These are phyloP conservation scores for Tympanuchus pallidicinctus DNA, from an alignment of 2,113 vertebrate genomes.

Conservation along the genomic window DNA sequence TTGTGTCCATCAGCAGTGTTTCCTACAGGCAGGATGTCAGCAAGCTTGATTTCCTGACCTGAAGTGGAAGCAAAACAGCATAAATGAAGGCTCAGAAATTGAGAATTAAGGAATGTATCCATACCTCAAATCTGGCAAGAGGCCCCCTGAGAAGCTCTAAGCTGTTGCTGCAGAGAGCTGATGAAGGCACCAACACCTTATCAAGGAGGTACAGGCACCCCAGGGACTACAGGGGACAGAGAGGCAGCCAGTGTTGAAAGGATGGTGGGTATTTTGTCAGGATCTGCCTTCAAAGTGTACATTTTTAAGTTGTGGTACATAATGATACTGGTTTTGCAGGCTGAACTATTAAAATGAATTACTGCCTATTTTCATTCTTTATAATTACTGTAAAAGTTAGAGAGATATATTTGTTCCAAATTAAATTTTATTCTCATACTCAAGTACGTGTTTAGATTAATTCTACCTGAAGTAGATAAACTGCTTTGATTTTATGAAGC, in stretches of 20 bases:
- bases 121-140: not conserved
- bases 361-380: not conserved
- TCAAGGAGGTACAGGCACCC: not conserved
- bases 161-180: not conserved
- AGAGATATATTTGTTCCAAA: conserved; percentile 31
- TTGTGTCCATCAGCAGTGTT: not conserved
- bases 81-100: not conserved
- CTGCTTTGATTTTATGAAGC: conserved; percentile 33
- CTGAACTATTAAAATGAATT: conserved; percentile 38
- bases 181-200: not conserved
- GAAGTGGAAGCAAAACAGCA: conserved; percentile 3
- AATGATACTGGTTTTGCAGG: not conserved
- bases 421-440: conserved; percentile 28
- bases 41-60: conserved; percentile 12
- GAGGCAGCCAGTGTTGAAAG: not conserved
- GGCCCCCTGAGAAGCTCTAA: not conserved
- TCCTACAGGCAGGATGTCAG: not conserved
- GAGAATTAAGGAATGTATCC: not conserved
- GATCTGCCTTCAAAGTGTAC: not conserved
- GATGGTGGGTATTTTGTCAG: not conserved
- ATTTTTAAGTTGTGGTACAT: not conserved
- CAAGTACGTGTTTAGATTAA: not conserved
- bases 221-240: not conserved
- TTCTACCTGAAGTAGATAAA: conserved; percentile 18
- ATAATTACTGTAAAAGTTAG: conserved; percentile 34